Percentiles rank a stretch among this genome's conserved stretches.
These are phyloP conservation scores for Pterocles burchelli DNA, from an alignment of 2,113 vertebrate genomes.

Conservation along the genomic window DNA sequence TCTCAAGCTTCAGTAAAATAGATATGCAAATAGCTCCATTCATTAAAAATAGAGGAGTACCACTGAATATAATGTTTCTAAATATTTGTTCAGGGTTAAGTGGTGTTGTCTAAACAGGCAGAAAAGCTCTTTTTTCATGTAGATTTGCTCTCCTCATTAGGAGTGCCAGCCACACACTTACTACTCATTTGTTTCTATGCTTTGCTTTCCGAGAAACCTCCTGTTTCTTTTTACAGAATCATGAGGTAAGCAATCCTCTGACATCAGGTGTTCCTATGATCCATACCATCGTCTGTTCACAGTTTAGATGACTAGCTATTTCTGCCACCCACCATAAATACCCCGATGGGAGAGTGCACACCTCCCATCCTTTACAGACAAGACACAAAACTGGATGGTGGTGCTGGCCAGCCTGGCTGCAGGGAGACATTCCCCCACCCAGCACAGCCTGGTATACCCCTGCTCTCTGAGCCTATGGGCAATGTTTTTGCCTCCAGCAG, in stretches of 20 bases:
- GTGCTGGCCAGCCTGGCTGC: background rate
- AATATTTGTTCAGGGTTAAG: conserved; percentile 59
- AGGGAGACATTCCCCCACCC: rapidly evolving
- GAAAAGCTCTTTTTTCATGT: conserved; percentile 18
- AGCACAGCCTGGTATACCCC: background rate
- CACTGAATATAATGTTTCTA: conserved; percentile 27
- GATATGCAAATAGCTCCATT: conserved; percentile 25
- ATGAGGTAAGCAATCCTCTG: background rate
- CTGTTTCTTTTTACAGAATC: background rate
- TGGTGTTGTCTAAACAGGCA: conserved; percentile 49
- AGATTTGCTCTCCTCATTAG: background rate
- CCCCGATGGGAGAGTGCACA: rapidly evolving
- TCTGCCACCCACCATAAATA: background rate
- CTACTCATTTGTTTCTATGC: background rate
- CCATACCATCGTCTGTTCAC: background rate
- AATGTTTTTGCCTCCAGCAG: background rate
- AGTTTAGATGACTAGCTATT: background rate
- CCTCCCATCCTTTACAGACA: background rate
- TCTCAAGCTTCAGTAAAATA: background rate
- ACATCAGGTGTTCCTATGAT: background rate
- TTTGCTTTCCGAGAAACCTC: background rate
- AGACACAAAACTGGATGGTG: background rate
- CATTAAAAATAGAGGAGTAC: background rate
- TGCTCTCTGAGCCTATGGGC: background rate
- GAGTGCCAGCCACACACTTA: background rate